These are phyloP conservation scores for Isichthys henryi DNA, from an alignment of 2,113 vertebrate species.

Conservation along the genomic window DNA sequence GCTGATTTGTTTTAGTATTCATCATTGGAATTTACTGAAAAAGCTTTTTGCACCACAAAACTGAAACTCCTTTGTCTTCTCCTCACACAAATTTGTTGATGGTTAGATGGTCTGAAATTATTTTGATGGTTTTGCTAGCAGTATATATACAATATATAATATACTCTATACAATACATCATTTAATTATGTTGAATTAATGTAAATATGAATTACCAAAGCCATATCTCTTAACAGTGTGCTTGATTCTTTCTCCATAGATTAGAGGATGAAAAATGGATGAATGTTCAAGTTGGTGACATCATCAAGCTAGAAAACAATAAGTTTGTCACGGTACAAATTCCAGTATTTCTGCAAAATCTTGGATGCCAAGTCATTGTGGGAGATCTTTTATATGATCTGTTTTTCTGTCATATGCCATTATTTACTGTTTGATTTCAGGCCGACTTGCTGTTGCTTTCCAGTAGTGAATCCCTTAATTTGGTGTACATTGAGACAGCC, in stretches of 20 bases:
- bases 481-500: conserved; percentile 86
- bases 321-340: conserved; percentile 82
- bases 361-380: background rate
- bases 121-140: background rate
- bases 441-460: conserved; percentile 86
- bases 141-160: background rate
- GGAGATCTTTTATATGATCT: background rate
- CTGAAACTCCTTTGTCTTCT: background rate
- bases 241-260: conserved; percentile 49
- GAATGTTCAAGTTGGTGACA: conserved; percentile 89
- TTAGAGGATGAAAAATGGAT: conserved; percentile 83
- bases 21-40: background rate
- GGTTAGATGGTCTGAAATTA: background rate
- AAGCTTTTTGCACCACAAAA: background rate
- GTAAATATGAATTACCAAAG: background rate
- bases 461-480: conserved; percentile 85
- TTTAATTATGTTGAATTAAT: background rate
- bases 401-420: background rate
- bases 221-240: background rate
- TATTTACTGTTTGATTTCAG: conserved; percentile 50
- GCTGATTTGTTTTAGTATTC: background rate
- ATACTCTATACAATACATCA: background rate
- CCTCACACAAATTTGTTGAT: background rate
- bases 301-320: conserved; percentile 91
- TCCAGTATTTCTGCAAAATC: background rate